Evolutionary conservation across 2,113 vertebrate species (phyloP).

Genomic region (Cettia cetti): DNA sequence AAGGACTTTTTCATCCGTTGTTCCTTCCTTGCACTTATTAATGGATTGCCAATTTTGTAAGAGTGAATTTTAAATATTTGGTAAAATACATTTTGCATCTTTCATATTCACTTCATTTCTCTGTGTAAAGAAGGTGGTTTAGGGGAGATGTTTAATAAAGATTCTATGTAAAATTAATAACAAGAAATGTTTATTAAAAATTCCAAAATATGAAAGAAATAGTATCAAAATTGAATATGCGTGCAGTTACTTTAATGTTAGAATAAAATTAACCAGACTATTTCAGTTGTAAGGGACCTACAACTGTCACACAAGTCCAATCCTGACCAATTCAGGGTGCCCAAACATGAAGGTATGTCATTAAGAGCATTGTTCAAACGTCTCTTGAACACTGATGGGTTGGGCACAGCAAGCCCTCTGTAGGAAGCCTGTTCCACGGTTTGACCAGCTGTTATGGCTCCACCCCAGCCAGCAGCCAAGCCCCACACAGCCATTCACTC

Average conservation of each 20-base stretch:
- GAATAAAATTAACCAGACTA: neutral
- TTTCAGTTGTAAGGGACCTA: neutral
- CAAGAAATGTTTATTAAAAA: neutral
- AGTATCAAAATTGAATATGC: neutral
- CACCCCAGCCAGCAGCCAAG: neutral
- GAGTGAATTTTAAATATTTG: neutral
- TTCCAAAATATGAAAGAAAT: neutral
- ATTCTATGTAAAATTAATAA: neutral
- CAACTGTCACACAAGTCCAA: neutral
- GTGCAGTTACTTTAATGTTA: too few relatives aligned
- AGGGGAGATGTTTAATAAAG: neutral
- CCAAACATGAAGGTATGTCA: neutral
- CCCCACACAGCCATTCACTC: neutral
- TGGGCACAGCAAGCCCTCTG: neutral
- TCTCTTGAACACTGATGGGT: neutral
- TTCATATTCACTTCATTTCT: neutral
- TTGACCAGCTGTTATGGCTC: neutral
- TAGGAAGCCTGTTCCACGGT: neutral
- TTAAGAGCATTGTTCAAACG: neutral
- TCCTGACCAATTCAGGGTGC: neutral
- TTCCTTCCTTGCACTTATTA: neutral
- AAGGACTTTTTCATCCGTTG: neutral
- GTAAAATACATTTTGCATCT: neutral
- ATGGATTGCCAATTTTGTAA: neutral
- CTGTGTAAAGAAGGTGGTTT: neutral